These are phyloP conservation scores for Acleris emargana DNA, from an alignment of 2,888 invertebrate genomes.

Conservation along the genomic window DNA sequence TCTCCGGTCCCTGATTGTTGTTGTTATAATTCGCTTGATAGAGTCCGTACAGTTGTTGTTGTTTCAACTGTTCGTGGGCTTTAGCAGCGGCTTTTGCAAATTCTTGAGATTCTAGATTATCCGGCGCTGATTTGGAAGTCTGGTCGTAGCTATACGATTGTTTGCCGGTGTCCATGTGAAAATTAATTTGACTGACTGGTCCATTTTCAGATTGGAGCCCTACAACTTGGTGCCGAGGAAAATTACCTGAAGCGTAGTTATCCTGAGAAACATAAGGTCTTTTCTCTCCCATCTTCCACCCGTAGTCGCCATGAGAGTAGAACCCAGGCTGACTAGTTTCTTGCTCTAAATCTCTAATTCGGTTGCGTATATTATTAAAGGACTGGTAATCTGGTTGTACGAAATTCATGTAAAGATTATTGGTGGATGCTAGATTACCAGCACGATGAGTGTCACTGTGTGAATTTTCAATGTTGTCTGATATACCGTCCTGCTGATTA, in stretches of 20 bases:
- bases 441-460: conserved; percentile 68
- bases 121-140: conserved; percentile 63
- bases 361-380: conserved; percentile 56
- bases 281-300: conserved; percentile 75
- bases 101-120: conserved; percentile 66
- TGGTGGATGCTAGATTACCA: conserved; percentile 65
- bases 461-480: conserved; percentile 51
- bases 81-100: conserved; percentile 76
- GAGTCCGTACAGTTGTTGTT: conserved; percentile 57
- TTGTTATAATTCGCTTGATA: conserved; percentile 49
- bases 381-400: conserved; percentile 67
- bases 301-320: conserved; percentile 77
- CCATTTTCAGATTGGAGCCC: conserved; percentile 56
- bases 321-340: conserved; percentile 59
- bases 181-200: conserved; percentile 69
- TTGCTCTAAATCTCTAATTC: conserved; percentile 62
- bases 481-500: conserved; percentile 57
- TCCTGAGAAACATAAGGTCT: conserved; percentile 59
- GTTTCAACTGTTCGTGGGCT: conserved; percentile 72
- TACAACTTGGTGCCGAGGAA: conserved; percentile 58
- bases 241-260: conserved; percentile 53
- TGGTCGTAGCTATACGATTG: conserved; percentile 62
- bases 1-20: conserved; percentile 46
- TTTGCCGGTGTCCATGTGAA: conserved; percentile 70
- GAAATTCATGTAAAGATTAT: conserved; percentile 70